Base-by-base conservation (phyloP, 1,140 invertebrate genomes). In the Colletes latitarsis region DNA sequence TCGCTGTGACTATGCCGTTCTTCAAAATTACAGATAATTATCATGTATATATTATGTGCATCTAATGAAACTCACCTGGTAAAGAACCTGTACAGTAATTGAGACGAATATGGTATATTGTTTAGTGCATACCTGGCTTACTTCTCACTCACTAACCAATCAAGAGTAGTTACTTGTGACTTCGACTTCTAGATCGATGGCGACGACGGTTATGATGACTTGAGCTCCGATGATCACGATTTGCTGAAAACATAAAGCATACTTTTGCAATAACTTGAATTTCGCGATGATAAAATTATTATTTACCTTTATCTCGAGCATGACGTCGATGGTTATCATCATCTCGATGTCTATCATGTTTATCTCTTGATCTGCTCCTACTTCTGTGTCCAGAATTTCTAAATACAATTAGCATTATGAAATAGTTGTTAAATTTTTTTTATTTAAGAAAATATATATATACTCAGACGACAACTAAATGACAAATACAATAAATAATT, bases 91-190 rank as follows among this genome's bases (percentile, higher is more conserved):
- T 93, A 93, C 89, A 93, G 90, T 92, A 92, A 93, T 92, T 93
- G 93, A 92, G 91, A 93, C 91, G 92, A 92, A 92, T 92, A 93
- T 90, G 90, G 88, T 93, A 92, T 88, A 92, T 91, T 84, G 82
- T 92, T 90, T 92, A 89, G 88, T 93, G 92, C 93, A 93, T 93
- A 93, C 93, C 93, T 93, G 92, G 89, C 75, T 92, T 86, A 89
- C 82, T 93, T 91, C 91, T 93, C 92, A 93, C 91, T 93, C 93
- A 93, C 93, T 93, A 93, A 93, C 93, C 92, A 93, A 93, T 93
- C 93, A 93, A 93, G 93, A 91, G 90, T 92, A 90, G 92, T 93
- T 93, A 93, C 90, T 93, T 93, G 92, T 90, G 92, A 93, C 92
- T 93, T 91, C 92, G 91, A 90, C 92, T 93, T 91, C 92, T 88